phyloP scores from a whole-genome alignment of 2,888 invertebrate genomes.

The Papilio gigon region DNA sequence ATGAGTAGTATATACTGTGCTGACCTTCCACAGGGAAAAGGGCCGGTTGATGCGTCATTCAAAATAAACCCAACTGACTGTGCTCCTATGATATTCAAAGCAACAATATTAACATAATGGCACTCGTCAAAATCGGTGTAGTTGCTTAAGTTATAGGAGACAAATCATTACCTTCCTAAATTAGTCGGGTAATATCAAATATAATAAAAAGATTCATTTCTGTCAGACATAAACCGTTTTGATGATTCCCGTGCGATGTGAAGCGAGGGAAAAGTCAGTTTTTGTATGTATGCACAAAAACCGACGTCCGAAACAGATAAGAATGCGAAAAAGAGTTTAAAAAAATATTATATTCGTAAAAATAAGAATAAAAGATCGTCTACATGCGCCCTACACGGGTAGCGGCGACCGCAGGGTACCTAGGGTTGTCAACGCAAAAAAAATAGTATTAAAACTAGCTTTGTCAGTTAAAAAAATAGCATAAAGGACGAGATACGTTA shows the following conservation, averaged over 20 bases:
- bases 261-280: slow-evolving; percentile 42
- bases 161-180: not conserved
- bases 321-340: slow-evolving; percentile 61
- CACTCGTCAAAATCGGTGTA: not conserved
- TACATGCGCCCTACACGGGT: slow-evolving; percentile 61
- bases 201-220: slow-evolving; percentile 15
- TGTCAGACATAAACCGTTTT: slow-evolving; percentile 36
- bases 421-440: slow-evolving; percentile 54
- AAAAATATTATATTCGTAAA: slow-evolving; percentile 63
- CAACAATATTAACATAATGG: too few species aligned
- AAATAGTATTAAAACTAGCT: not conserved
- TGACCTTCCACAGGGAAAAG: too few species aligned
- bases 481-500: too few species aligned
- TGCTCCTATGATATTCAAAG: not conserved
- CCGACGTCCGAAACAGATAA: slow-evolving; percentile 54
- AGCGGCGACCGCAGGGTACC: slow-evolving; percentile 51
- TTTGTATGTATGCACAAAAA: slow-evolving; percentile 49
- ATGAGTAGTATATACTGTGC: too few species aligned
- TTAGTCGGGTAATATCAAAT: slow-evolving; percentile 22
- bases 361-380: slow-evolving; percentile 56
- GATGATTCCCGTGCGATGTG: slow-evolving; percentile 42
- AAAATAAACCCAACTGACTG: too few species aligned
- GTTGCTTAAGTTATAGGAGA: not conserved
- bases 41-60: too few species aligned
- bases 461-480: not conserved